These are phyloP conservation scores for Heloderma charlesbogerti DNA, from an alignment of 2,113 vertebrate genomes.

Conservation along the genomic window DNA sequence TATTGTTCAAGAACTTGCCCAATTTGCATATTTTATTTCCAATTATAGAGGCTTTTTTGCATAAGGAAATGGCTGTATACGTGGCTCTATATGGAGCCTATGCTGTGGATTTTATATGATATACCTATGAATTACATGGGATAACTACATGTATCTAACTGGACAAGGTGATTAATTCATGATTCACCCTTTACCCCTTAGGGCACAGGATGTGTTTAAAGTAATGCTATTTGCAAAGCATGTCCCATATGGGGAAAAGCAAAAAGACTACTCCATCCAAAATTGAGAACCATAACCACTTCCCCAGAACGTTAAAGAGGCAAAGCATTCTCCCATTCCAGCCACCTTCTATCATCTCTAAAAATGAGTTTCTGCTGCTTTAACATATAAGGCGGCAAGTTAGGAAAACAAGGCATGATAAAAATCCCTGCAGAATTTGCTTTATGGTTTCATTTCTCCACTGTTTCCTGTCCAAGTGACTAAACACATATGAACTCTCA, in stretches of 20 bases:
- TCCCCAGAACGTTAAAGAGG: background rate
- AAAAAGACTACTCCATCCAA: background rate
- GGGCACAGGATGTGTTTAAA: background rate
- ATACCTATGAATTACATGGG: conserved; percentile 6
- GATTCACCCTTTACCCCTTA: conserved; percentile 42
- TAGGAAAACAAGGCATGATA: conserved; percentile 67
- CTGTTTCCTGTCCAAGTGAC: conserved; percentile 66
- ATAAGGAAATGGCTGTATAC: background rate
- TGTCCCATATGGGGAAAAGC: background rate
- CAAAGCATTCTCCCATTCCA: background rate
- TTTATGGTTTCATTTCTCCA: conserved; percentile 70
- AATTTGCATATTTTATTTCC: background rate
- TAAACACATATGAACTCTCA: conserved; percentile 66
- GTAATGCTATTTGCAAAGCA: conserved; percentile 38
- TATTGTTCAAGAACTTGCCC: background rate
- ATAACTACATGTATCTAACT: background rate
- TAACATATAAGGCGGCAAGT: conserved; percentile 38
- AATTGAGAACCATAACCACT: background rate
- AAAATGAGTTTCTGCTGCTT: conserved; percentile 59
- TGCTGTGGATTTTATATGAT: conserved; percentile 19
- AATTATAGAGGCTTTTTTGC: background rate
- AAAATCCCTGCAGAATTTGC: conserved; percentile 61
- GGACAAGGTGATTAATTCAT: conserved; percentile 39
- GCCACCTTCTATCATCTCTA: background rate
- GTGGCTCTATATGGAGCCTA: background rate